Evolutionary conservation across 2,888 invertebrate species (phyloP).

Genomic region (Athrips mouffetella): DNA sequence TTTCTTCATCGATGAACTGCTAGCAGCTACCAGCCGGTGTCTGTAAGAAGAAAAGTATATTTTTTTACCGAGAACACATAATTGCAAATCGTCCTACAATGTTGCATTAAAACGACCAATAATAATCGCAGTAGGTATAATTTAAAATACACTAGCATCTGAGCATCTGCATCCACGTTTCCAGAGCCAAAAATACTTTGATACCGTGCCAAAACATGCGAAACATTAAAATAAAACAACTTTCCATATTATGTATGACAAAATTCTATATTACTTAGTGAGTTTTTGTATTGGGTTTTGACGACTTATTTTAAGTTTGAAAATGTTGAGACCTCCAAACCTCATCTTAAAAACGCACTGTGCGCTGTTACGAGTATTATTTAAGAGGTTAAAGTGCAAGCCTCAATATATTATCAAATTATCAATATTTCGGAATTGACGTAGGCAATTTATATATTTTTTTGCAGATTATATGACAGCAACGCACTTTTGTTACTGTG

Average conservation of each 20-base stretch:
- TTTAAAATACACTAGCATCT: conserved; percentile 51
- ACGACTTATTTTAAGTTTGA: not conserved
- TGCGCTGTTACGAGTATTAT: too few relatives aligned
- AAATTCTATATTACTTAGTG: conserved; percentile 24
- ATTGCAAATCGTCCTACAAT: not conserved
- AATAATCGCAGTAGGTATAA: conserved; percentile 22
- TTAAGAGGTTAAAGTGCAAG: too few relatives aligned
- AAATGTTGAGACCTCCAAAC: too few relatives aligned
- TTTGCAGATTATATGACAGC: too few relatives aligned
- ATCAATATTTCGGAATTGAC: too few relatives aligned
- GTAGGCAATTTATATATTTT: too few relatives aligned
- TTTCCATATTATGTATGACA: conserved; percentile 27
- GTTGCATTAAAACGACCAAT: not conserved
- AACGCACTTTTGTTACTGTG: too few relatives aligned
- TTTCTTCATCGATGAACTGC: too few relatives aligned
- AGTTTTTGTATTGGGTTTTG: conserved; percentile 11
- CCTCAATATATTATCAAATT: too few relatives aligned
- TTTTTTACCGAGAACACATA: not conserved
- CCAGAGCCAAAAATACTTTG: conserved; percentile 74
- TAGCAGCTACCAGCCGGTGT: too few relatives aligned
- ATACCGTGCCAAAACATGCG: conserved; percentile 66
- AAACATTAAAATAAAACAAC: conserved; percentile 51
- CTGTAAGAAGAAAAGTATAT: not conserved
- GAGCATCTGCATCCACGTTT: conserved; percentile 65
- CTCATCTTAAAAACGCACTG: too few relatives aligned